These are phyloP conservation scores for Raphicerus campestris DNA, from an alignment of 2,113 vertebrate genomes.

Conservation along the genomic window DNA sequence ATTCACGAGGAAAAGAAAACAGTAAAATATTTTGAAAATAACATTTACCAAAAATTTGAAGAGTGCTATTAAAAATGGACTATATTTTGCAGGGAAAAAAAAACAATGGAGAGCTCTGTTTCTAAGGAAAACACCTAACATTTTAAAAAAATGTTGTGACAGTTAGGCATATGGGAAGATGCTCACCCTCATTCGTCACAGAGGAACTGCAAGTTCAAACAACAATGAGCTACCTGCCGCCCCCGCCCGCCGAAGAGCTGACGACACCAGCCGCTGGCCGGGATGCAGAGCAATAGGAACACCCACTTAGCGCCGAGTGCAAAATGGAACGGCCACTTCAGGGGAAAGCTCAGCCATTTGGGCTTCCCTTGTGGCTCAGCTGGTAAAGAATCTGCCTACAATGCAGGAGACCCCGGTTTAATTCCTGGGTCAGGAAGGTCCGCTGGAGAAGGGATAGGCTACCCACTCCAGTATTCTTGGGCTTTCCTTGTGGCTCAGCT, in stretches of 20 bases:
- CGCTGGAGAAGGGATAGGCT: not conserved
- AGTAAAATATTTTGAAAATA: not conserved
- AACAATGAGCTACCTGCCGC: not conserved
- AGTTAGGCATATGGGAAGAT: not conserved
- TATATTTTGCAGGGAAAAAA: not conserved
- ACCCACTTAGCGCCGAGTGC: accelerated
- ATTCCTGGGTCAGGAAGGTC: not conserved
- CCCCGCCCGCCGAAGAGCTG: not conserved
- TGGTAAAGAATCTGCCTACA: not conserved
- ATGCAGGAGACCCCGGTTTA: accelerated
- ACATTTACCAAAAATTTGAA: not conserved
- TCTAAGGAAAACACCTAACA: not conserved
- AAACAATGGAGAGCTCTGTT: not conserved
- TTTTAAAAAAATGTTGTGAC: not conserved
- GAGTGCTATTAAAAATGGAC: not conserved
- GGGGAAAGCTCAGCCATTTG: not conserved
- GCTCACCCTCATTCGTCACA: not conserved
- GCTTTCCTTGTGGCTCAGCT: not conserved
- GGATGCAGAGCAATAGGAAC: accelerated
- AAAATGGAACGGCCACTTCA: not conserved
- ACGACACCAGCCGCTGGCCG: not conserved
- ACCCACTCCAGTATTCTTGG: not conserved
- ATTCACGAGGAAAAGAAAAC: not conserved
- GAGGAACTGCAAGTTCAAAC: not conserved
- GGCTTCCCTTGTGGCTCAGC: not conserved